Conservation (phyloP, 53 echinoderm and acorn worm species). For the Pentamera pediparva region DNA sequence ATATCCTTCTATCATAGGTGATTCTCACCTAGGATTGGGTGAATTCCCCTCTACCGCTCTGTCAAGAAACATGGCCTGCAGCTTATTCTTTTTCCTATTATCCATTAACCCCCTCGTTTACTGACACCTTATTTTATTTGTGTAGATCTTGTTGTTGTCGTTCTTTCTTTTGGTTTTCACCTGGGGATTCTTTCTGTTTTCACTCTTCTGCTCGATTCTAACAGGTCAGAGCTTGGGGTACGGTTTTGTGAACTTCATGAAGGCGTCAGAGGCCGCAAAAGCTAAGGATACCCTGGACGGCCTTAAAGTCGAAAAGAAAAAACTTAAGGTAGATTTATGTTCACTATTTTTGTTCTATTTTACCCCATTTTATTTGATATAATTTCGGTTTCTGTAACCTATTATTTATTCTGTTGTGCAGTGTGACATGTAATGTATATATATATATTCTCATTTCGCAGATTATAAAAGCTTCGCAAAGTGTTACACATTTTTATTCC, state of each 20-base stretch:
- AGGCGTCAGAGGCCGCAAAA: conserved; percentile 90
- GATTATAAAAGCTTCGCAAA: too few species aligned
- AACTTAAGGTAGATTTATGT: conserved; percentile 69
- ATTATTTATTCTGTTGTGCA: too few species aligned
- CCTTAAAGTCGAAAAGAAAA: conserved; percentile 86
- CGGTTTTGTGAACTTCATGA: conserved; percentile 99
- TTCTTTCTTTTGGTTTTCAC: conserved; percentile 53
- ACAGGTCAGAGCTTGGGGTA: conserved; percentile 99
- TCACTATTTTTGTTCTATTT: conserved; percentile 21
- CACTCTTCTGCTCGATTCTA: conserved; percentile 43
- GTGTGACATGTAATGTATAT: too few species aligned
- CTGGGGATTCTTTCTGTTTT: conserved; percentile 60
- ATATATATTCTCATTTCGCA: too few species aligned
- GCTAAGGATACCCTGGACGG: conserved; percentile 91
- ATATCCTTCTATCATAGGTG: too few species aligned
- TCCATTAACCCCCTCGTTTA: conserved; percentile 28
- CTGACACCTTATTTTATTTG: conserved; percentile 48
- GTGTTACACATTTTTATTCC: too few species aligned
- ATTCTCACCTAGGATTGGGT: too few species aligned
- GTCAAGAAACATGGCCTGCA: not conserved
- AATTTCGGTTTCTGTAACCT: too few species aligned
- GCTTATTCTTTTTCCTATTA: not conserved
- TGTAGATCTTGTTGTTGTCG: conserved; percentile 27
- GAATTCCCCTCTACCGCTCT: too few species aligned
- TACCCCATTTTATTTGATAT: conserved; percentile 14